phyloP scores from a whole-genome alignment of 1,140 invertebrate species.

The Gryllus bimaculatus region DNA sequence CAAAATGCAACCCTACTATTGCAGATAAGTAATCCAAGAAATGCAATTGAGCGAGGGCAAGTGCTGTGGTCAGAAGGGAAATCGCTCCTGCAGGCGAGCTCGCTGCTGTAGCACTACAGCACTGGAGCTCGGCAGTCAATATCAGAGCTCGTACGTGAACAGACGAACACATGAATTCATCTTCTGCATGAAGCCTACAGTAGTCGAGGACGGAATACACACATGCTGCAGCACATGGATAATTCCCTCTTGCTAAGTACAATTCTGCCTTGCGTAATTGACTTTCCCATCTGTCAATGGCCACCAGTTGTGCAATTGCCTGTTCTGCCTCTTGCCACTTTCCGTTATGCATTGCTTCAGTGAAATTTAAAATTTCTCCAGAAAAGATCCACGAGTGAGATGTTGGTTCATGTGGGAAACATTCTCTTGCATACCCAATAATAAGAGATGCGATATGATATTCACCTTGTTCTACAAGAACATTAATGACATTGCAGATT shows the following conservation, averaged over 20 bases:
- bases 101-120: conserved; percentile 38
- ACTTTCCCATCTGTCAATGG: conserved; percentile 59
- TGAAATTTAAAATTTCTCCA: conserved; percentile 52
- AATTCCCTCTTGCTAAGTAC: conserved; percentile 56
- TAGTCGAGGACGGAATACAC: conserved; percentile 47
- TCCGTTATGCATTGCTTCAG: conserved; percentile 49
- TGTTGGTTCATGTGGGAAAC: conserved; percentile 50
- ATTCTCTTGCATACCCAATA: conserved; percentile 45
- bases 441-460: conserved; percentile 43
- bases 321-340: conserved; percentile 67
- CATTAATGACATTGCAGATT: conserved; percentile 56
- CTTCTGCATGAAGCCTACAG: conserved; percentile 34
- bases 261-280: conserved; percentile 51
- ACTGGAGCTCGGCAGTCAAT: conserved; percentile 59
- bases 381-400: conserved; percentile 57
- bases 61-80: conserved; percentile 54
- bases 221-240: conserved; percentile 46
- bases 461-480: conserved; percentile 51
- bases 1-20: conserved; percentile 66
- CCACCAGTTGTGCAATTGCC: conserved; percentile 59
- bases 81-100: conserved; percentile 44
- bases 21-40: conserved; percentile 65
- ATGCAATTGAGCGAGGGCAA: conserved; percentile 57
- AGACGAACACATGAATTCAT: conserved; percentile 43
- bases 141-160: conserved; percentile 57